phyloP scores from a whole-genome alignment of 2,797 vertebrate genomes.

The Mareca penelope region DNA sequence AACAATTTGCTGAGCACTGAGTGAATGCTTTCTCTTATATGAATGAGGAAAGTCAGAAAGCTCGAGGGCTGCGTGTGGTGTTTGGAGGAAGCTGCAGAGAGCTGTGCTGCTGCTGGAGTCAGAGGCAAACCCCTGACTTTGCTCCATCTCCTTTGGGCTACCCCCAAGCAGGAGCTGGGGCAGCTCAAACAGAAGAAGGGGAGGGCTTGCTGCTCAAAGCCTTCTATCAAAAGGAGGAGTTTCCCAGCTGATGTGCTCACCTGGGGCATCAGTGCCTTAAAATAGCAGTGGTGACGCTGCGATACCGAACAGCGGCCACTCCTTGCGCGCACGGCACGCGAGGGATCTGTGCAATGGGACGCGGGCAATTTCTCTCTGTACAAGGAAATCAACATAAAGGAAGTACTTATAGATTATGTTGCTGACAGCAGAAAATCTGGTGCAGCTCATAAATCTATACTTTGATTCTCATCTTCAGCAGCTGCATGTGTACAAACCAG shows the following conservation, averaged over 20 bases:
- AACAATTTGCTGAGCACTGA: neutral
- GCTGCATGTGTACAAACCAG: too few relatives aligned
- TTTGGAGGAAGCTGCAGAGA: neutral
- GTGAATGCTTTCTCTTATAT: neutral
- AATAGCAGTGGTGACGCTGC: neutral
- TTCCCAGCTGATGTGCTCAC: neutral
- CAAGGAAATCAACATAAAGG: neutral
- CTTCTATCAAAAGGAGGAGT: neutral
- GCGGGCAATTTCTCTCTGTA: neutral
- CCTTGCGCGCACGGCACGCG: rapidly evolving
- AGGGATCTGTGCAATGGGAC: rapidly evolving
- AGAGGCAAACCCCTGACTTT: neutral
- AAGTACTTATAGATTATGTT: neutral
- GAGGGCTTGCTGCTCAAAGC: neutral
- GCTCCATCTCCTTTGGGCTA: neutral
- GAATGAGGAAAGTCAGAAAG: neutral
- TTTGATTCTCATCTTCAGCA: too few relatives aligned
- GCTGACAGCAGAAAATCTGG: neutral
- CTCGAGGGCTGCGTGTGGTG: rapidly evolving
- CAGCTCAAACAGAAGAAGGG: neutral
- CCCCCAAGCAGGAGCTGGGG: neutral
- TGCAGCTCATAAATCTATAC: neutral
- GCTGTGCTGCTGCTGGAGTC: neutral
- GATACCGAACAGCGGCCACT: rapidly evolving
- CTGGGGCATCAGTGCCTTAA: neutral